Conservation (phyloP, 2,113 vertebrate species). For the Ptilorrhoa leucosticta region DNA sequence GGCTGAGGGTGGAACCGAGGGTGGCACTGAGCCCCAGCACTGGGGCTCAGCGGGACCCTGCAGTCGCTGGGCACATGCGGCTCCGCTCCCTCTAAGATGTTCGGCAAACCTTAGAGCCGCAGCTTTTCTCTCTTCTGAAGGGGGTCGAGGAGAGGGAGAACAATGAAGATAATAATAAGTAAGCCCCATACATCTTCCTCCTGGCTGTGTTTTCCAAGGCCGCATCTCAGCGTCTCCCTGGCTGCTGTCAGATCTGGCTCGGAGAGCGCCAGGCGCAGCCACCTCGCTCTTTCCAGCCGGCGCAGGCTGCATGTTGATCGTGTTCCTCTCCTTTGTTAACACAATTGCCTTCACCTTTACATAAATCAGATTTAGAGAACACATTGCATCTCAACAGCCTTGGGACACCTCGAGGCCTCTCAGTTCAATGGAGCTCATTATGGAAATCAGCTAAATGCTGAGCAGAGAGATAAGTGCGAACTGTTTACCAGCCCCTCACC, state of each 20-base stretch:
- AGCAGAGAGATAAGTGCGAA: constrained; percentile 69
- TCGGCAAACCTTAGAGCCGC: background rate
- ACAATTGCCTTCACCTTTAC: constrained; percentile 59
- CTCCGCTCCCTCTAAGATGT: accelerated
- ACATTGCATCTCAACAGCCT: constrained; percentile 47
- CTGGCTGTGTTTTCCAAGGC: background rate
- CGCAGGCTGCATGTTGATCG: background rate
- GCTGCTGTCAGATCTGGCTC: background rate
- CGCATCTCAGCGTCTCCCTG: background rate
- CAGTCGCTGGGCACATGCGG: background rate
- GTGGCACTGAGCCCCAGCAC: accelerated
- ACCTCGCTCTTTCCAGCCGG: background rate
- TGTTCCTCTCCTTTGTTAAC: constrained; percentile 41
- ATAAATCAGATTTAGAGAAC: constrained; percentile 69
- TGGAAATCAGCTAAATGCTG: constrained; percentile 76
- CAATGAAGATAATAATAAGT: background rate
- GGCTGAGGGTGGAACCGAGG: background rate
- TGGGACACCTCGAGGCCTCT: constrained; percentile 69
- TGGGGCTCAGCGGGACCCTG: background rate
- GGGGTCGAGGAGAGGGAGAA: background rate
- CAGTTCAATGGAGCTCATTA: constrained; percentile 75
- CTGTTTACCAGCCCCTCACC: constrained; percentile 65
- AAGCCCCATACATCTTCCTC: background rate
- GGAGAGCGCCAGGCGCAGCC: background rate
- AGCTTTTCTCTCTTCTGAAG: background rate